Percentiles rank a stretch among this genome's conserved stretches.
phyloP scores from a whole-genome alignment of 2,888 invertebrate genomes.

The Cheilosia vulpina region DNA sequence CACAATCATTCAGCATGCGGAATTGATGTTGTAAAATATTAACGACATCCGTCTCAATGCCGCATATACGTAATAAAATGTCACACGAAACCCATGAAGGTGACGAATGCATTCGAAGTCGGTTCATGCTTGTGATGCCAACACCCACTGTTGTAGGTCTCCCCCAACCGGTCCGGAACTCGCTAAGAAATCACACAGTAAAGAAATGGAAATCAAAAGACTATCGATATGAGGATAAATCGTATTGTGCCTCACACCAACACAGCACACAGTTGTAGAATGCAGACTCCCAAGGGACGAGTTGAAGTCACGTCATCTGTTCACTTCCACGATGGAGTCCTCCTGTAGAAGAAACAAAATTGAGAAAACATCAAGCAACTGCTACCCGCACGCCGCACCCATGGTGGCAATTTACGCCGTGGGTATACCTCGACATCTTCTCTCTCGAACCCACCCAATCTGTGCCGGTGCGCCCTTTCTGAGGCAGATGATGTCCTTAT shows the following conservation, averaged over 20 bases:
- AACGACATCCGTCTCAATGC: slow-evolving; percentile 41
- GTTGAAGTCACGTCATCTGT: slow-evolving; percentile 50
- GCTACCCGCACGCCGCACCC: slow-evolving; percentile 19
- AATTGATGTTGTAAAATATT: slow-evolving; percentile 64
- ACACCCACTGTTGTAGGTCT: slow-evolving; percentile 38
- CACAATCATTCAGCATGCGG: slow-evolving; percentile 45
- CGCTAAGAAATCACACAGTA: slow-evolving; percentile 34
- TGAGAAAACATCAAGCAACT: slow-evolving; percentile 48
- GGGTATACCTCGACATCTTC: not conserved
- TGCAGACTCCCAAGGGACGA: slow-evolving; percentile 42
- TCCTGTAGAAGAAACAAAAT: slow-evolving; percentile 46
- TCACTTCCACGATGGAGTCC: slow-evolving; percentile 19
- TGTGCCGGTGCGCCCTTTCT: not conserved
- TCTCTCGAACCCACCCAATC: slow-evolving; percentile 13
- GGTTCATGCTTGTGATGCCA: slow-evolving; percentile 15
- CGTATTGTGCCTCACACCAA: slow-evolving; percentile 75
- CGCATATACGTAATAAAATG: slow-evolving; percentile 32
- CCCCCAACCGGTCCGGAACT: not conserved
- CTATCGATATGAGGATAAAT: slow-evolving; percentile 81
- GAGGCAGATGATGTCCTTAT: slow-evolving; percentile 48
- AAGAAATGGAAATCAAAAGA: slow-evolving; percentile 78
- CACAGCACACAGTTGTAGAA: slow-evolving; percentile 23
- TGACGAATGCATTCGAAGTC: slow-evolving; percentile 54
- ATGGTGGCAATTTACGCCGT: no score
- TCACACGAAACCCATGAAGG: slow-evolving; percentile 15